Evolutionary conservation across 2,113 vertebrate genomes (phyloP).

Genomic region (Symphodus melops): DNA sequence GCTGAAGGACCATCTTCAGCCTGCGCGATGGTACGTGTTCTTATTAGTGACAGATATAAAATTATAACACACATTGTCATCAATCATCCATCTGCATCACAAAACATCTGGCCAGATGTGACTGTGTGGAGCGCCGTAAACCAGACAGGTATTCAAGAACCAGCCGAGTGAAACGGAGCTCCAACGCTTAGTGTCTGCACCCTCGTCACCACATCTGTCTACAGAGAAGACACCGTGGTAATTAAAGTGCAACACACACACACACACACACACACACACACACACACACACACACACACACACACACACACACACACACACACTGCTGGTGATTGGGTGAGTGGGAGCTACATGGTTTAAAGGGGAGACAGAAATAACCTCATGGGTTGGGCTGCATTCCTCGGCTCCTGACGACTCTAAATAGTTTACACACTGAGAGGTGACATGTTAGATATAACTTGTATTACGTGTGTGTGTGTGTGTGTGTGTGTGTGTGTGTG

Average conservation of each 20-base stretch:
- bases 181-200: constrained; percentile 65
- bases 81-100: not conserved
- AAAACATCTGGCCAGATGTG: not conserved
- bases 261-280: constrained; percentile 1
- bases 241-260: constrained; percentile 68
- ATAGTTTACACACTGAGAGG: constrained; percentile 51
- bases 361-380: constrained; percentile 63
- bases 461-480: constrained; percentile 7
- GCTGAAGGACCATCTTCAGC: too few species aligned
- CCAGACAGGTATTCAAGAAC: constrained; percentile 1
- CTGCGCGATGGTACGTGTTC: too few species aligned
- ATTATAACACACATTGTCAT: not conserved
- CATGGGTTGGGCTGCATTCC: constrained; percentile 59
- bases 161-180: not conserved
- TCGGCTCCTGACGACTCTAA: constrained; percentile 16
- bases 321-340: not conserved
- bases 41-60: not conserved
- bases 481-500: not conserved
- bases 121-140: constrained; percentile 25
- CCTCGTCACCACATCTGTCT: constrained; percentile 73
- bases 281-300: constrained; percentile 1
- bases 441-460: constrained; percentile 33
- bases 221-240: constrained; percentile 64
- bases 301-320: constrained; percentile 2
- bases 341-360: constrained; percentile 36